Base-by-base conservation (phyloP, 23 tunicate species). In the Clavelina lepadiformis region DNA sequence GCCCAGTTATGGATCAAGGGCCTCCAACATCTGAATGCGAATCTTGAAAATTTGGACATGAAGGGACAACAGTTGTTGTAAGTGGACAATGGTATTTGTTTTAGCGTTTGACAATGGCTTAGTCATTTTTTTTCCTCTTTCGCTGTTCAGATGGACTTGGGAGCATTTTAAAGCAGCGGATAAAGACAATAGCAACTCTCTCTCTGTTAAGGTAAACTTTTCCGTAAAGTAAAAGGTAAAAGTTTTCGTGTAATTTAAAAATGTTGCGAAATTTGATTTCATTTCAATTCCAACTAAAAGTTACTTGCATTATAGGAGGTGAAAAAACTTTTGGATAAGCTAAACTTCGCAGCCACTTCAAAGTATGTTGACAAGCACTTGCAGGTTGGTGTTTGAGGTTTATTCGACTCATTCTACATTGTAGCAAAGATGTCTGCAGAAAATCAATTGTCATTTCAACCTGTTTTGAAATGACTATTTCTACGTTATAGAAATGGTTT, bases 81-180 rank as follows among this genome's bases (percentile, higher is more conserved):
- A 33, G 86, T 46, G 38, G 13, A 5, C 21, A 34, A 5, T 36
- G 50, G 59, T 53, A n/a, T 11, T 41, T 15, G 11, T 41, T 41
- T 41, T 11, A 41, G 15, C 15, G 20, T 53, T 53, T 53, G 23
- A 53, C 20, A n/a, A 7, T 6, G 21, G 21, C n/a, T 59, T 59
- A 59, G 5, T 53, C 21, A 26, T 45, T 57, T 28, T 26, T 63
- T 71, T 63, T n/a, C n/a, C n/a, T n/a, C n/a, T n/a, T n/a, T n/a
- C n/a, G n/a, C n/a, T n/a, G n/a, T n/a, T 46, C 52, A 82, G 95
- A 62, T 86, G 95, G 95, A 33, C 79, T 34, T 79, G 95, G 95
- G 86, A 86, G 28, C 66, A 59, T 59, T 86, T 86, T 31, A 79
- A 79, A 61, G 50, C 44, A 46, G 86, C 86, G 1, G 95, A 86